Percentiles rank a stretch among this genome's conserved stretches.
These are phyloP conservation scores for Lapara coniferarum DNA, from an alignment of 2,888 invertebrate genomes.

Conservation along the genomic window DNA sequence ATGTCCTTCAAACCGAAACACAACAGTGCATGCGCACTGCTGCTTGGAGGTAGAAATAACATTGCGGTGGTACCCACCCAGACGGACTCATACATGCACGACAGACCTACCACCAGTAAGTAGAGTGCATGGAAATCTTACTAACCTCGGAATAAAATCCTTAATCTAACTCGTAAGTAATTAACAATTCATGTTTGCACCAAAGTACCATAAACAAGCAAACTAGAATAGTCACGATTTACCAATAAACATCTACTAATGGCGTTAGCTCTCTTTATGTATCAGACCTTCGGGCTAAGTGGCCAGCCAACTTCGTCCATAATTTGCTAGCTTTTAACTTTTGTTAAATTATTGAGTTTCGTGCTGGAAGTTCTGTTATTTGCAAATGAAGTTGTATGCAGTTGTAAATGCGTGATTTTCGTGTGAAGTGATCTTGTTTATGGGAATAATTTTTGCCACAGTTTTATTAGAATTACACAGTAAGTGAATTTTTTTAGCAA, in stretches of 20 bases:
- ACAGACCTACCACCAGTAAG: too few relatives aligned
- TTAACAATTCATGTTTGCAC: slow-evolving; percentile 12
- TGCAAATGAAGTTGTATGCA: not conserved
- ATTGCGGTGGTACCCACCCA: too few relatives aligned
- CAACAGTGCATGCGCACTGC: too few relatives aligned
- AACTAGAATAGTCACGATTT: slow-evolving; percentile 51
- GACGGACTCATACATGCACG: too few relatives aligned
- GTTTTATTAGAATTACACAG: too few relatives aligned
- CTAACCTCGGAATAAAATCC: not conserved
- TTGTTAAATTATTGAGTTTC: slow-evolving; percentile 26
- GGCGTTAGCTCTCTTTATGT: slow-evolving; percentile 62
- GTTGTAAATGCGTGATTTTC: not conserved
- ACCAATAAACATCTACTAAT: slow-evolving; percentile 68
- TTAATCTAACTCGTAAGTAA: not conserved
- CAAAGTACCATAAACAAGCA: not conserved
- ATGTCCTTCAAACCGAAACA: too few relatives aligned
- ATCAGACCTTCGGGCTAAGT: slow-evolving; percentile 48
- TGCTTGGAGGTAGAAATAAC: too few relatives aligned
- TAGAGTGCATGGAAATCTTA: not conserved
- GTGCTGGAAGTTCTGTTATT: slow-evolving; percentile 4
- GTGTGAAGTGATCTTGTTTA: too few relatives aligned
- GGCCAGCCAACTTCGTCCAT: slow-evolving; percentile 40
- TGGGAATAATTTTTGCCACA: too few relatives aligned
- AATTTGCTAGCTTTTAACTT: slow-evolving; percentile 32
- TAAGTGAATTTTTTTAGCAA: too few relatives aligned